These are phyloP conservation scores for Leptopilina boulardi DNA, from an alignment of 1,140 invertebrate species.

Conservation along the genomic window DNA sequence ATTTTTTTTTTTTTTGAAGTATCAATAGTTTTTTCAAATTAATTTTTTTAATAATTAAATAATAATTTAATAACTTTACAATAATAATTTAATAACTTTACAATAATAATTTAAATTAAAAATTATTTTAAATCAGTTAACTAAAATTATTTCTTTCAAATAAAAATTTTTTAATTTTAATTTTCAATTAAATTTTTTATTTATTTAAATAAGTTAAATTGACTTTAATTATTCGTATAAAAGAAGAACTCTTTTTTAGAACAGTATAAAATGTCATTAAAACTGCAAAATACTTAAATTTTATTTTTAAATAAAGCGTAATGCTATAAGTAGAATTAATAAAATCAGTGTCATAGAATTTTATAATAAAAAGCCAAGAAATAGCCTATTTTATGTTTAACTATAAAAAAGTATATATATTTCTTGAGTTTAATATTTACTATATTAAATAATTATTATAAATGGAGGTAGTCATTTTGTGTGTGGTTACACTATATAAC, in stretches of 20 bases:
- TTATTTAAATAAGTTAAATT: too few species aligned
- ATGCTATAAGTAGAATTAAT: background rate
- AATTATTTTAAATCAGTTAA: too few species aligned
- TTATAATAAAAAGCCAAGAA: background rate
- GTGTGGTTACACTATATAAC: background rate
- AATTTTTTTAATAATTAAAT: too few species aligned
- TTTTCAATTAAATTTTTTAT: too few species aligned
- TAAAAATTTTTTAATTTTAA: too few species aligned
- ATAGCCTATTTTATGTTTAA: background rate
- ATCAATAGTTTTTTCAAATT: too few species aligned
- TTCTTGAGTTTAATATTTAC: background rate
- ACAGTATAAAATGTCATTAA: background rate
- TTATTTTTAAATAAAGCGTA: background rate
- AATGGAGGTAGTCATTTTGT: background rate
- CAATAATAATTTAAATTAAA: too few species aligned
- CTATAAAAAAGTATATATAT: background rate
- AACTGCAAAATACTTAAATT: background rate
- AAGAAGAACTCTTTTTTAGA: background rate
- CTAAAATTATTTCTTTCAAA: too few species aligned
- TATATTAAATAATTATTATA: background rate
- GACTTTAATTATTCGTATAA: too few species aligned
- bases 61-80: too few species aligned
- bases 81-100: too few species aligned
- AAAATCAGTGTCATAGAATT: background rate
- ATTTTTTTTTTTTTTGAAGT: too few species aligned